phyloP scores from a whole-genome alignment of 2,888 invertebrate genomes.

The Imbricaverruca yamaguchii region DNA sequence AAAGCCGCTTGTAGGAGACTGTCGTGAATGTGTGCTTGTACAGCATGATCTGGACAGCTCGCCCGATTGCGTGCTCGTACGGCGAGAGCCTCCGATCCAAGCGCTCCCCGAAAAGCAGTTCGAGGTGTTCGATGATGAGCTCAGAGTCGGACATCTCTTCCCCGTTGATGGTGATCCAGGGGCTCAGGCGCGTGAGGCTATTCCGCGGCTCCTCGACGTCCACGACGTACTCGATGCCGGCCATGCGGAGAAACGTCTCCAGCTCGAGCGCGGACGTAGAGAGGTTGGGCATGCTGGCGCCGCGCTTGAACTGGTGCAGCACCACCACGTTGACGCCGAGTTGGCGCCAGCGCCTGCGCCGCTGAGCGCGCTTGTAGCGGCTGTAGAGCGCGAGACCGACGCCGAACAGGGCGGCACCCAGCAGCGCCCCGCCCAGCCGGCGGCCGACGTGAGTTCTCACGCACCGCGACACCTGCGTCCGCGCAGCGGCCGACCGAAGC shows the following conservation, averaged over 20 bases:
- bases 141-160: too few species aligned
- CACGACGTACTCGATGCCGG: slow-evolving; percentile 4
- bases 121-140: slow-evolving; percentile 40
- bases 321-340: slow-evolving; percentile 13
- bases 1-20: neutral
- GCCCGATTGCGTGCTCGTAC: slow-evolving; percentile 37
- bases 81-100: slow-evolving; percentile 34
- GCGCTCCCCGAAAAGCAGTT: slow-evolving; percentile 37
- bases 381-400: neutral
- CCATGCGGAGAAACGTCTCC: slow-evolving; percentile 17
- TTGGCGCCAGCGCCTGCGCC: slow-evolving; percentile 7
- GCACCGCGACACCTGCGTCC: neutral
- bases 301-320: slow-evolving; percentile 17
- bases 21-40: slow-evolving; percentile 39
- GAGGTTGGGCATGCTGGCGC: slow-evolving; percentile 1
- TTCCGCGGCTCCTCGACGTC: slow-evolving; percentile 10
- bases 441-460: neutral
- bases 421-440: neutral
- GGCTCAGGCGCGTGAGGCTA: too few species aligned
- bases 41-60: slow-evolving; percentile 39
- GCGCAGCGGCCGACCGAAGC: neutral
- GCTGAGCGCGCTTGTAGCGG: neutral
- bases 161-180: too few species aligned
- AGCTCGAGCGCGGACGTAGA: slow-evolving; percentile 7
- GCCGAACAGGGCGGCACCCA: neutral